Base-by-base conservation (phyloP, 2,888 invertebrate genomes). In the Ophioninae sp. region DNA sequence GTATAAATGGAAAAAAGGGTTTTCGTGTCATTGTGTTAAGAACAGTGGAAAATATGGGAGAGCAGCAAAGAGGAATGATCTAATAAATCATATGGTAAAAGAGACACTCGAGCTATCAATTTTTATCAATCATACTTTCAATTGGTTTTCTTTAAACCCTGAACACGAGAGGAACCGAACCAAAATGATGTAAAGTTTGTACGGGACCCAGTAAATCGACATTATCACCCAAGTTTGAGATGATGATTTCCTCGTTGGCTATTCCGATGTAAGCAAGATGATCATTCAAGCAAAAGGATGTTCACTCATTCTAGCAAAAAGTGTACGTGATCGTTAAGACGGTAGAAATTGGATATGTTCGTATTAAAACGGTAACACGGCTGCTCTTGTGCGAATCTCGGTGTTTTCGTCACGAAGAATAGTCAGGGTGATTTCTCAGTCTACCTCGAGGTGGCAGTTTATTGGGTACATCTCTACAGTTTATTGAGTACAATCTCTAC, bases 171-270 rank as follows among this genome's bases (percentile, higher is more conserved):
- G 64, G 59, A 73, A 50, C 68, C 30, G 5, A 7, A 73, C 67
- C 67, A 62, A 75, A 68, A 57, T 61, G 57, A 37, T 59, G 41
- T 56, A 79, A 81, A 84, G 72, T 81, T 79, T 20, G 73, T 75
- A 10, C 8, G 62, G 39, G 61, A 44, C 59, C 64, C 37, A 70
- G 82, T 76, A 75, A 59, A 67, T 67, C 73, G 76, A 81, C 69
- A 82, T 84, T 82, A 84, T 84, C 84, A 70, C 79, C 79, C 59
- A 79, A 84, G 62, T 84, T 77, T 21, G 73, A 62, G 81, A 79
- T 73, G 82, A 84, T 79, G 79, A 84, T 84, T 79, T 82, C 81
- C 79, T 77, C 61, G 79, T 74, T 50, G 56, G 17, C n/a, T 21
- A 17, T 20, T 56, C 41, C 3, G 20, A 74, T 7, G 44, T 50